These are phyloP conservation scores for Poeciliopsis gracilis DNA, from an alignment of 2,797 vertebrate genomes.

Conservation along the genomic window DNA sequence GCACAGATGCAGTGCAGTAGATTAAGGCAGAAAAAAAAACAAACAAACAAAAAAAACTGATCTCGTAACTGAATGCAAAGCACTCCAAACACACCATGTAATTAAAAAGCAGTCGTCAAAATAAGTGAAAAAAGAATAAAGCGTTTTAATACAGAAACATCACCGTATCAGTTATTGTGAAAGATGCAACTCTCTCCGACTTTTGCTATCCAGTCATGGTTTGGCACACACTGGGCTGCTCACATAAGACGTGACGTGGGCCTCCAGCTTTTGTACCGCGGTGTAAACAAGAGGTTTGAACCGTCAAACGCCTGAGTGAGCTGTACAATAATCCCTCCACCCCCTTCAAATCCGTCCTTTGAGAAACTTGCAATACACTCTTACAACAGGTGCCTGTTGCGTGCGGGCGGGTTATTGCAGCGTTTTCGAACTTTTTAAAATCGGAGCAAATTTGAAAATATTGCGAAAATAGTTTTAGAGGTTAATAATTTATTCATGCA, in stretches of 20 bases:
- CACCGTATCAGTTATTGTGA: not conserved
- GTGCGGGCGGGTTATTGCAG: slow-evolving; percentile 2
- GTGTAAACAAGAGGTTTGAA: slow-evolving; percentile 73
- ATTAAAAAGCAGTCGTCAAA: not conserved
- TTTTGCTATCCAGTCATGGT: slow-evolving; percentile 44
- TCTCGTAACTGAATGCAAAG: not conserved
- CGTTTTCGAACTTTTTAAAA: slow-evolving; percentile 13
- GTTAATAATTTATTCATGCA: slow-evolving; percentile 8
- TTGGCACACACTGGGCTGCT: slow-evolving; percentile 43
- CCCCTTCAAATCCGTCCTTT: slow-evolving; percentile 40
- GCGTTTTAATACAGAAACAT: not conserved
- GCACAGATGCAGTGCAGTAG: not conserved
- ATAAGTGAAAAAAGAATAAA: not conserved
- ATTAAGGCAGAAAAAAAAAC: not conserved
- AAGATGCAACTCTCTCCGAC: slow-evolving; percentile 41
- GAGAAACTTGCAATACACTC: slow-evolving; percentile 45
- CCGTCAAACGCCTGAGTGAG: slow-evolving; percentile 71
- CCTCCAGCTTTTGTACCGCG: slow-evolving; percentile 67
- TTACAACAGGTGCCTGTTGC: slow-evolving; percentile 63
- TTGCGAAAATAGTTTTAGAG: not conserved
- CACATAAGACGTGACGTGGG: slow-evolving; percentile 55
- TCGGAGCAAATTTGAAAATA: not conserved
- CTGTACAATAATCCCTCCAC: slow-evolving; percentile 47
- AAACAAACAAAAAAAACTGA: not conserved
- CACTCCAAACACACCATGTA: not conserved